Conservation (phyloP, 2,113 vertebrate species). For the Deroptyus accipitrinus region DNA sequence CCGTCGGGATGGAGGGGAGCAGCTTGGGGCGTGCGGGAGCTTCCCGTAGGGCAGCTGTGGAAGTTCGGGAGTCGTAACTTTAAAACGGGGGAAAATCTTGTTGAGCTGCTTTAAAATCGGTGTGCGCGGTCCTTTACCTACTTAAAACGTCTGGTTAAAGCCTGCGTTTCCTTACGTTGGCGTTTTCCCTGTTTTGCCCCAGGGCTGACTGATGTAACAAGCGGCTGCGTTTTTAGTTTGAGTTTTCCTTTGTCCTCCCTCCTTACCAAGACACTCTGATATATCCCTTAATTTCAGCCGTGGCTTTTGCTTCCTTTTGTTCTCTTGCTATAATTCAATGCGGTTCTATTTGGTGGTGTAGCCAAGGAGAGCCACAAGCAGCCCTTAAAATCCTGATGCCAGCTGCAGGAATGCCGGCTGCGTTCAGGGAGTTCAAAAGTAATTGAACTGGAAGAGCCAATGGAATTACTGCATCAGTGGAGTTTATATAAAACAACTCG, state of each 20-base stretch:
- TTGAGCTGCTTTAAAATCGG: background rate
- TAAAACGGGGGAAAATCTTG: background rate
- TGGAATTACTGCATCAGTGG: constrained; percentile 23
- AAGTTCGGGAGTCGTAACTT: background rate
- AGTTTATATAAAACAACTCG: constrained; percentile 4
- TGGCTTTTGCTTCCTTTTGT: background rate
- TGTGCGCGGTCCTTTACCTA: background rate
- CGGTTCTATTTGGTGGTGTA: background rate
- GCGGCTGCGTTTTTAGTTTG: background rate
- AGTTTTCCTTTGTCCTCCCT: background rate
- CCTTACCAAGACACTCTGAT: background rate
- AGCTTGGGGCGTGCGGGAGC: background rate
- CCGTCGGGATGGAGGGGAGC: background rate
- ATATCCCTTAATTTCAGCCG: background rate
- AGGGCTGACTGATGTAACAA: constrained; percentile 29
- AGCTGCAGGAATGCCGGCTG: background rate
- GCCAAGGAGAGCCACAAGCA: background rate
- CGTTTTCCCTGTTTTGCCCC: background rate
- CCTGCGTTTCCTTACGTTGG: background rate
- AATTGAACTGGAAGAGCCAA: constrained; percentile 48
- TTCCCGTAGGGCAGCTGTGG: background rate
- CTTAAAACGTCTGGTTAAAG: background rate
- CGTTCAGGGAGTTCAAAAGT: background rate
- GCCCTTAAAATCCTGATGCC: background rate
- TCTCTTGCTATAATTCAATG: background rate